A percentile compares a stretch with the other conserved stretches of the same genome.
Conservation (phyloP, 1,140 invertebrate species). For the Sweltsa coloradensis region DNA sequence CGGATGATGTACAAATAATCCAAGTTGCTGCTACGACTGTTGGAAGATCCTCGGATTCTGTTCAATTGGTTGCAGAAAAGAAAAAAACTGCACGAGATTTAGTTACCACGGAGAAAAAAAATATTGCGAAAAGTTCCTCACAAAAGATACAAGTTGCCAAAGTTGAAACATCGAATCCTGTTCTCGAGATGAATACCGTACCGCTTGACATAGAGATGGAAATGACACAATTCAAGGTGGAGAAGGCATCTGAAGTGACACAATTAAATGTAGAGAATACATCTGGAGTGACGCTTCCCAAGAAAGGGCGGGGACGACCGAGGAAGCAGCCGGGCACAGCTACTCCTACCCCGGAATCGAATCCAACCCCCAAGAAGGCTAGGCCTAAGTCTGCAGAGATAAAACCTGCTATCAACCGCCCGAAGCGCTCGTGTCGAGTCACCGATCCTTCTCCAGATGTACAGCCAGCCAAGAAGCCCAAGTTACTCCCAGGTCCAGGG, state of each 20-base stretch:
- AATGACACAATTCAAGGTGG: background rate
- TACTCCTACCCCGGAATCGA: background rate
- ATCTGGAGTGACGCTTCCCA: too few species aligned
- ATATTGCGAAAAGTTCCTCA: background rate
- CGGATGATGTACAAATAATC: too few species aligned
- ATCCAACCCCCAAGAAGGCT: background rate
- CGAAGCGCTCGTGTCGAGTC: constrained; percentile 8
- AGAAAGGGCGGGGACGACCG: constrained; percentile 6
- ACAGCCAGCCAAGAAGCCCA: background rate
- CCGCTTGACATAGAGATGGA: background rate
- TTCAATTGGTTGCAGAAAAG: too few species aligned
- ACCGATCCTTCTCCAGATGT: constrained; percentile 1
- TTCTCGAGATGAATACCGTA: background rate
- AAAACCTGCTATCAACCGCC: background rate
- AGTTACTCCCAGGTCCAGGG: background rate
- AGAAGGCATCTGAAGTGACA: background rate
- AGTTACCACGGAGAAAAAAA: too few species aligned
- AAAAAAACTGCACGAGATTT: too few species aligned
- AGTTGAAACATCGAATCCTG: constrained; percentile 3
- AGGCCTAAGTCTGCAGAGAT: background rate
- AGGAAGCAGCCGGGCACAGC: background rate
- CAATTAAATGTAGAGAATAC: too few species aligned
- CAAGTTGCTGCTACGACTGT: too few species aligned
- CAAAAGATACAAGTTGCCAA: background rate
- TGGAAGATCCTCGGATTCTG: too few species aligned